Evolutionary conservation across 2,888 invertebrate genomes (phyloP).

Genomic region (Bedellia somnulentella): DNA sequence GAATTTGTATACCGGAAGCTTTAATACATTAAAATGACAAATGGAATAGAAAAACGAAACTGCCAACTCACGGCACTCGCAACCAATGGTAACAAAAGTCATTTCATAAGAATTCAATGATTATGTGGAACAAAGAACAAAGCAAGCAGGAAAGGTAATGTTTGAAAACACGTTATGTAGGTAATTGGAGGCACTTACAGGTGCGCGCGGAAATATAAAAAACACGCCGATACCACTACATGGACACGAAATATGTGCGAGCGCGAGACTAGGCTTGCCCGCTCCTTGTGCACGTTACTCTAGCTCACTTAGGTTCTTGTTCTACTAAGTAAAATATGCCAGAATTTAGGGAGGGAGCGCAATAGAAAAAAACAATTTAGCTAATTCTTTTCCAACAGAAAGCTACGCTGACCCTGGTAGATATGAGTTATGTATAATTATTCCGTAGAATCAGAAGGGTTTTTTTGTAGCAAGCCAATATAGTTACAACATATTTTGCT

Average conservation of each 20-base stretch:
- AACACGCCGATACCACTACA: too few species aligned
- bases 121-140: too few species aligned
- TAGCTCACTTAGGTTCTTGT: neutral
- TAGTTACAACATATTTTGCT: too few species aligned
- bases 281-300: neutral
- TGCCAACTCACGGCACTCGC: neutral
- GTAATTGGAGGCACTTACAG: slow-evolving; percentile 24
- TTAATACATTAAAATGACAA: neutral
- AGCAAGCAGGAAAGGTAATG: neutral
- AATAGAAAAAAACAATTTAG: slow-evolving; percentile 28
- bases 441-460: too few species aligned
- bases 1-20: neutral
- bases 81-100: neutral
- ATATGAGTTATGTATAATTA: too few species aligned
- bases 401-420: too few species aligned
- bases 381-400: too few species aligned
- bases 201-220: slow-evolving; percentile 19
- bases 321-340: neutral
- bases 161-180: slow-evolving; percentile 14
- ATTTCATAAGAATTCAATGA: neutral
- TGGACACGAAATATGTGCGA: too few species aligned
- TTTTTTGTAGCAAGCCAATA: too few species aligned
- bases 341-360: slow-evolving; percentile 8
- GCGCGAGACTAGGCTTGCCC: too few species aligned
- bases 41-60: neutral